Conservation (phyloP, 2,888 invertebrate genomes). For the Phasia obesa region DNA sequence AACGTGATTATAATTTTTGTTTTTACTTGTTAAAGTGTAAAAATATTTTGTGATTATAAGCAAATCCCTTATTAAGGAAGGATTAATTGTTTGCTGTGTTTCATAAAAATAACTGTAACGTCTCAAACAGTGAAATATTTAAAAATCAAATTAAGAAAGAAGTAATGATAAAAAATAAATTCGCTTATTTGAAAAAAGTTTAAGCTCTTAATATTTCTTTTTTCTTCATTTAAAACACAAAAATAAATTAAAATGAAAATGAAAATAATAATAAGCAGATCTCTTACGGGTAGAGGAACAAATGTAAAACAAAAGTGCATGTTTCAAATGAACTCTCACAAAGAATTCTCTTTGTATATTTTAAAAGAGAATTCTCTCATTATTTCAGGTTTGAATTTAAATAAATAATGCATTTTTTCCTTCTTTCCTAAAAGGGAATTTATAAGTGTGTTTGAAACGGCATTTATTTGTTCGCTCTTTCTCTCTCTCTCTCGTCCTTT, state of each 20-base stretch:
- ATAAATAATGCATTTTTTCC: constrained; percentile 14
- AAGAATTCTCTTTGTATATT: not conserved
- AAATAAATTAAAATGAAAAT: no score
- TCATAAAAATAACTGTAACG: not conserved
- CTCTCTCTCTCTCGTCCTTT: not conserved
- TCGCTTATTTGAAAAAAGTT: not conserved
- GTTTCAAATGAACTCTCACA: constrained; percentile 2
- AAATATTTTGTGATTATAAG: no score
- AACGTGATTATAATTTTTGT: no score
- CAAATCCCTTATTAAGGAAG: constrained; percentile 17
- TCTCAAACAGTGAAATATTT: constrained; percentile 23
- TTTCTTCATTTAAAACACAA: not conserved
- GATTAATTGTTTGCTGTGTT: constrained; percentile 12
- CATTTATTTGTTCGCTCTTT: not conserved
- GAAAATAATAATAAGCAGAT: not conserved
- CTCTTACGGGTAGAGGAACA: not conserved
- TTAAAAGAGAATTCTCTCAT: constrained; percentile 14
- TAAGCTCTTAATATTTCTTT: constrained; percentile 24
- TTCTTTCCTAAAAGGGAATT: constrained; percentile 17
- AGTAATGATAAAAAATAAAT: not conserved
- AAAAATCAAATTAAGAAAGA: constrained; percentile 41
- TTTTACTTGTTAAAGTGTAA: no score
- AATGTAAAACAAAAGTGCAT: not conserved
- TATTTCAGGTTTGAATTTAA: constrained; percentile 8
- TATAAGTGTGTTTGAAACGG: constrained; percentile 5